Evolutionary conservation across 2,888 invertebrate species (phyloP).

Genomic region (Heliconius erato): DNA sequence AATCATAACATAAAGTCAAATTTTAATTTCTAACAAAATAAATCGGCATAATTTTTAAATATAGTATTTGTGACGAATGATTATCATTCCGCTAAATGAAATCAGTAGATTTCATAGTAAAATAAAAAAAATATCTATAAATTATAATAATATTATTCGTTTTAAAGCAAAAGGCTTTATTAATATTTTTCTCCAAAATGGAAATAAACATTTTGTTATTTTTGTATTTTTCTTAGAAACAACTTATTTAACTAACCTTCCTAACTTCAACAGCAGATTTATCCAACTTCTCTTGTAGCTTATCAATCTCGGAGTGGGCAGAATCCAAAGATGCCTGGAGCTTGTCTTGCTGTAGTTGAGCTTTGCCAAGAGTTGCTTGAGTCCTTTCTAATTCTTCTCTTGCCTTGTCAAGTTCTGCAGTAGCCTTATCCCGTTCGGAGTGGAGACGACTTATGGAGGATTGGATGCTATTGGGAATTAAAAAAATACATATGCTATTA

Average conservation of each 20-base stretch:
- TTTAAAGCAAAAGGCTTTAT: background rate
- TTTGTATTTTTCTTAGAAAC: too few species aligned
- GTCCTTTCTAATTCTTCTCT: constrained; percentile 95
- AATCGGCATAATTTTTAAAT: background rate
- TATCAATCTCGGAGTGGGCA: constrained; percentile 95
- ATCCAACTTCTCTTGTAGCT: constrained; percentile 94
- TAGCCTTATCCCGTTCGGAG: constrained; percentile 94
- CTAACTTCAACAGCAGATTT: constrained; percentile 93
- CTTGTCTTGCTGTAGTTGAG: constrained; percentile 96
- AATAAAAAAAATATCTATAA: background rate
- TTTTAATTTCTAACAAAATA: too few species aligned
- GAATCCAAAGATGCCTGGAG: constrained; percentile 94
- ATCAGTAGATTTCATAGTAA: too few species aligned
- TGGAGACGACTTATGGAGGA: constrained; percentile 93
- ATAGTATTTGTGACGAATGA: background rate
- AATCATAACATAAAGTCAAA: too few species aligned
- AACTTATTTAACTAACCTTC: constrained; percentile 85
- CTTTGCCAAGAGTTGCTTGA: constrained; percentile 95
- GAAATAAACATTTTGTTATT: too few species aligned
- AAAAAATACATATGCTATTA: background rate
- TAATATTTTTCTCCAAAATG: too few species aligned
- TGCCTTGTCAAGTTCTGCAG: constrained; percentile 93
- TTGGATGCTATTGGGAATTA: constrained; percentile 86
- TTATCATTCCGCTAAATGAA: background rate
- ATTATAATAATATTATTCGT: too few species aligned